Base-by-base conservation (phyloP, 2,797 vertebrate genomes). In the Mallotus villosus region DNA sequence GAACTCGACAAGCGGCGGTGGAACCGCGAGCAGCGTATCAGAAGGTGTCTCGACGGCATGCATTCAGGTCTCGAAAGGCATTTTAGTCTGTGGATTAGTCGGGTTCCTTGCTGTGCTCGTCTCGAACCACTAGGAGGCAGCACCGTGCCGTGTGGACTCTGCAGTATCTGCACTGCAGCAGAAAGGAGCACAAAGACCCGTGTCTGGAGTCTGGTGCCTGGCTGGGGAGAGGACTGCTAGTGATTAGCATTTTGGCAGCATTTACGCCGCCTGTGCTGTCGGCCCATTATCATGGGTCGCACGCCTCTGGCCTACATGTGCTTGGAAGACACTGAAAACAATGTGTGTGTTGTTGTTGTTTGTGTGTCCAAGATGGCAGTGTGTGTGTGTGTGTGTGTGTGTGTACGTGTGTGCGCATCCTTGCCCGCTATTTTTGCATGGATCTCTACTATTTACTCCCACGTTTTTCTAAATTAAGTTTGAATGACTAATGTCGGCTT, bases 121-220 rank as follows among this genome's bases (percentile, higher is more conserved):
- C 6, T 70, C 2, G 66, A 53, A 19, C 68, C 79, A 83, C 70
- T 78, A 71, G 81, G 27, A 57, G 78, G 76, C 72, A 67, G 12
- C 49, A 67, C n/a, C 1, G 3, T 5, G 0, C n/a, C 1, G 22
- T 21, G 5, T 14, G 49, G 22, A 65, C 19, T 69, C 61, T 58
- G 63, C n/a, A 22, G 61, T 49, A 1, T 75, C 77, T 81, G 76
- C 77, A 16, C 72, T 77, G 79, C 78, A 82, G 74, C 76, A 78
- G 37, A 74, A 27, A 32, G 21, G 1, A 62, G 32, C 69, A 78
- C 77, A 81, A 67, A 83, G 19, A 49, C 64, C 0, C 5, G 66
- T 57, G 51, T 55, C 12, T 24, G 19, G 51, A 55, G 53, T 25
- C 27, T 21, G 46, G 21, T 22, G 51, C 6, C 46, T 63, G 59